Conservation (phyloP, 2,888 invertebrate species). For the Pherbina coryleti region DNA sequence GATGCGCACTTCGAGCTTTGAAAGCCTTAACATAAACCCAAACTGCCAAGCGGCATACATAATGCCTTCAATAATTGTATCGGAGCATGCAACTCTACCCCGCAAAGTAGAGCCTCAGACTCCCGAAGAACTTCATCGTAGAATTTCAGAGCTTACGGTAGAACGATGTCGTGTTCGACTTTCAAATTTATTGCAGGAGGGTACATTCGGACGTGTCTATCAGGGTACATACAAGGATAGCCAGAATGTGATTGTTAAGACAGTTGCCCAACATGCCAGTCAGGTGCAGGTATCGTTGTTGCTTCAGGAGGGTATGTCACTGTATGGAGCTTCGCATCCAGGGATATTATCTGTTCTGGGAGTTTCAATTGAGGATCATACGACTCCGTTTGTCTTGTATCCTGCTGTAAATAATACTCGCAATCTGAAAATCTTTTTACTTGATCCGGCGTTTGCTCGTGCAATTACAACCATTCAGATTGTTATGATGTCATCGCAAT, state of each 20-base stretch:
- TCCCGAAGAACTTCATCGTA: slow-evolving; percentile 67
- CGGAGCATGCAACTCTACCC: slow-evolving; percentile 65
- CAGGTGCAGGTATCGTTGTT: slow-evolving; percentile 88
- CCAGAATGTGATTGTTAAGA: slow-evolving; percentile 86
- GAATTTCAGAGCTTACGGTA: slow-evolving; percentile 69
- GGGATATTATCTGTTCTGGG: slow-evolving; percentile 87
- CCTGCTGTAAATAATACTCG: slow-evolving; percentile 71
- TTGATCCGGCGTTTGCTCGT: slow-evolving; percentile 66
- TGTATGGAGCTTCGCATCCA: slow-evolving; percentile 76
- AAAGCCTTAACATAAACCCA: slow-evolving; percentile 66
- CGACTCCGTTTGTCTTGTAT: slow-evolving; percentile 89
- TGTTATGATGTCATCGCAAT: slow-evolving; percentile 87
- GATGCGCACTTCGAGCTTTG: slow-evolving; percentile 69
- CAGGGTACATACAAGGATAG: slow-evolving; percentile 83
- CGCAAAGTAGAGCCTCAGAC: slow-evolving; percentile 64
- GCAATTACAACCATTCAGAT: slow-evolving; percentile 79
- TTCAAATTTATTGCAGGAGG: slow-evolving; percentile 83
- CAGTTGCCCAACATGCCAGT: slow-evolving; percentile 91
- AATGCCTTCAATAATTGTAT: slow-evolving; percentile 64
- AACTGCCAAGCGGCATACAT: slow-evolving; percentile 61
- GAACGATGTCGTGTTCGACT: slow-evolving; percentile 81
- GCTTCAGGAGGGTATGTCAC: slow-evolving; percentile 79
- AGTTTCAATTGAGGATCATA: slow-evolving; percentile 91
- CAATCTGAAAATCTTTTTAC: slow-evolving; percentile 69
- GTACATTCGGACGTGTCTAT: slow-evolving; percentile 89